phyloP scores from a whole-genome alignment of 2,797 vertebrate species.

The Hozukius guyotensis region DNA sequence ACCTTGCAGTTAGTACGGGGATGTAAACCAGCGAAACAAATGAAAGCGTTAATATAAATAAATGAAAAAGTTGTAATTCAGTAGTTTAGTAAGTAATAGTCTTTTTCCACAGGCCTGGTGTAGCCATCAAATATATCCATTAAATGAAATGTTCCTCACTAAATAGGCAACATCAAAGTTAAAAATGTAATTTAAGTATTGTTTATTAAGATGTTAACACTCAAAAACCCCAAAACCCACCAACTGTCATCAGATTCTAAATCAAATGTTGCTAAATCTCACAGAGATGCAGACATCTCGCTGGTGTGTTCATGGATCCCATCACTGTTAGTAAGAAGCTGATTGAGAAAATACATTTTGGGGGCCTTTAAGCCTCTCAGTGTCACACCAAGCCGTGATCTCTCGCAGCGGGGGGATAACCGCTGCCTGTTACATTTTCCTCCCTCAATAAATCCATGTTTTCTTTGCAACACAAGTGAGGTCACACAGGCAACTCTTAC shows the following conservation, averaged over 20 bases:
- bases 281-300: not conserved
- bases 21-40: not conserved
- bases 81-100: not conserved
- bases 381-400: not conserved
- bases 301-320: not conserved
- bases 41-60: not conserved
- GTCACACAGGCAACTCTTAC: not conserved
- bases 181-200: not conserved
- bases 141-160: no score
- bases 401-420: not conserved
- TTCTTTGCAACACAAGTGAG: not conserved
- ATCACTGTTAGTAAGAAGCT: not conserved
- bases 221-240: not conserved
- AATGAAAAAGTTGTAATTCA: not conserved
- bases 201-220: not conserved
- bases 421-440: not conserved
- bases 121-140: no score
- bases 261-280: not conserved
- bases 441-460: not conserved
- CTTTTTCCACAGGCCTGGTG: no score
- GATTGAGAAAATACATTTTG: not conserved
- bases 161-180: not conserved
- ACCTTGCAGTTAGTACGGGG: not conserved
- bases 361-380: not conserved
- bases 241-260: not conserved